These are phyloP conservation scores for Artemisiospiza belli DNA, from an alignment of 2,113 vertebrate species.

Conservation along the genomic window DNA sequence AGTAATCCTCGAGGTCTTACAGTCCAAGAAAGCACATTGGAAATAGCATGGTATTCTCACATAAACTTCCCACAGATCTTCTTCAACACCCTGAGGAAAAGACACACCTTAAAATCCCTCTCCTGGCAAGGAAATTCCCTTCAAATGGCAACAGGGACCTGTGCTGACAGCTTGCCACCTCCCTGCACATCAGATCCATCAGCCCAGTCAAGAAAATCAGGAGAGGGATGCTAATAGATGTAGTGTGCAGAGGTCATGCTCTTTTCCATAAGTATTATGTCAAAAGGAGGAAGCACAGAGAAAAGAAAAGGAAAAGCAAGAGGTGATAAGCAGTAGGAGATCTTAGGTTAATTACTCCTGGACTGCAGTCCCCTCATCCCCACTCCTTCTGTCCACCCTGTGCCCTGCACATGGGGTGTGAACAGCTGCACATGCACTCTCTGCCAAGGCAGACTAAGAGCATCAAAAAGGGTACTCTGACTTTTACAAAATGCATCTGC, in stretches of 20 bases:
- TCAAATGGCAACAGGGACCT: neutral
- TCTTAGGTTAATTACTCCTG: neutral
- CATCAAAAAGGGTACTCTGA: conserved; percentile 39
- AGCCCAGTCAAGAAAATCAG: neutral
- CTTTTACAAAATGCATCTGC: conserved; percentile 38
- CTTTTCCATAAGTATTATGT: neutral
- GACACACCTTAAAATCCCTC: neutral
- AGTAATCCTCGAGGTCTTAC: neutral
- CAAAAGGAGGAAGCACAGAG: neutral
- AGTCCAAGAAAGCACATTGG: neutral
- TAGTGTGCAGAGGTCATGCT: neutral
- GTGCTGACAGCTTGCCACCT: neutral
- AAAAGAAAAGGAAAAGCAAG: neutral
- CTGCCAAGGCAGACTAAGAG: conserved; percentile 12
- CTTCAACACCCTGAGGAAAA: neutral
- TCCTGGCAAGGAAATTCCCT: neutral
- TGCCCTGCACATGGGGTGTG: neutral
- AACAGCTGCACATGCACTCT: conserved; percentile 26
- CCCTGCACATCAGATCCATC: neutral
- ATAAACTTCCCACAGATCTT: neutral
- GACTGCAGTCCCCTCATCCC: neutral
- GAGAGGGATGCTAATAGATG: neutral
- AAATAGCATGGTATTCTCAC: neutral
- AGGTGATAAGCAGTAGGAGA: neutral
- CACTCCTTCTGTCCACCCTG: neutral